A percentile compares a stretch with the other conserved stretches of the same genome.
phyloP scores from a whole-genome alignment of 2,797 vertebrate genomes.

The Syngnathus rostellatus region DNA sequence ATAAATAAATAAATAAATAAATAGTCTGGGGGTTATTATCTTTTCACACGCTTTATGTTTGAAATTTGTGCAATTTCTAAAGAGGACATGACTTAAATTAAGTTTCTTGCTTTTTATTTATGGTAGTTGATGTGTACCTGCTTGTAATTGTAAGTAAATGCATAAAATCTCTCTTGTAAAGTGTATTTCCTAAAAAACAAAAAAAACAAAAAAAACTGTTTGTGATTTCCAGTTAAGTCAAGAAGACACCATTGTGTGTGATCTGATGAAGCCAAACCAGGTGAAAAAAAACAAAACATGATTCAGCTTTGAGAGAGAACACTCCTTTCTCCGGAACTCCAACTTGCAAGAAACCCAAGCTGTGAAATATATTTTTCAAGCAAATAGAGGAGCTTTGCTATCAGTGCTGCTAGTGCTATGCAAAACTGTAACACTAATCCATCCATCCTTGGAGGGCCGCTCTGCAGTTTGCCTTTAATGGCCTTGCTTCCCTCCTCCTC shows the following conservation, averaged over 20 bases:
- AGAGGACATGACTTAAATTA: no score
- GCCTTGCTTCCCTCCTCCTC: constrained; percentile 6
- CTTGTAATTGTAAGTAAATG: no score
- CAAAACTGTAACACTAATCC: constrained; percentile 27
- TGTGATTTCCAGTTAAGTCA: constrained; percentile 40
- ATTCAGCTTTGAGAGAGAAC: constrained; percentile 21
- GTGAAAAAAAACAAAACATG: constrained; percentile 7
- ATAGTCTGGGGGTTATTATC: no score
- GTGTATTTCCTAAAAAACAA: no score
- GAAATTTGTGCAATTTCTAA: no score
- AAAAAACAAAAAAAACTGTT: constrained; percentile 20
- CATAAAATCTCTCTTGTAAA: no score
- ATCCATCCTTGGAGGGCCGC: constrained; percentile 30
- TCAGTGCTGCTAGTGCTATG: constrained; percentile 32
- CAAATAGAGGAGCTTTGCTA: constrained; percentile 36
- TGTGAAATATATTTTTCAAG: constrained; percentile 37
- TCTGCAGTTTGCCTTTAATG: constrained; percentile 28
- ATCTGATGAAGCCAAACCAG: constrained; percentile 49
- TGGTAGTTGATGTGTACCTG: no score
- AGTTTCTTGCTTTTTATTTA: no score
- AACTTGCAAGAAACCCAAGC: constrained; percentile 26
- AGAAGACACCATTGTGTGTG: constrained; percentile 62
- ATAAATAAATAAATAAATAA: no score
- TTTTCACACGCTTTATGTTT: not conserved
- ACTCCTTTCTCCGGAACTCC: constrained; percentile 13